Conservation (phyloP, 1,140 invertebrate genomes). For the Leptinotarsa lineolata region DNA sequence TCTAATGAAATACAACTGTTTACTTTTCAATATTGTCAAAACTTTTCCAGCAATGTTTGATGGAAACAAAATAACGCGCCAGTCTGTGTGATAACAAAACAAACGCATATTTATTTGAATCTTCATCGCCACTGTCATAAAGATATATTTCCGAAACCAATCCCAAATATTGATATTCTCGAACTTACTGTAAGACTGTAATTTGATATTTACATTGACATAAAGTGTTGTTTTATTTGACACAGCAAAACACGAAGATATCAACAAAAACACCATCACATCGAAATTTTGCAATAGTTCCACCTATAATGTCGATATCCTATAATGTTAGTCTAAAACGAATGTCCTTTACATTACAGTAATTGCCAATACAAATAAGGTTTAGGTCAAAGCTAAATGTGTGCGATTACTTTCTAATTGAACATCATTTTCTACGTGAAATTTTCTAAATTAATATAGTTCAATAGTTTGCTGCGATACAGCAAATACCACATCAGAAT, state of each 20-base stretch:
- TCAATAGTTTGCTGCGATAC: neutral
- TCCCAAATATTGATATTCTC: too few species aligned
- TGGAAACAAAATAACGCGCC: too few species aligned
- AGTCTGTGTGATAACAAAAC: too few species aligned
- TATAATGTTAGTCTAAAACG: neutral
- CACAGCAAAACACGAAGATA: neutral
- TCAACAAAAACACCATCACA: neutral
- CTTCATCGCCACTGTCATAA: too few species aligned
- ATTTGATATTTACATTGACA: neutral
- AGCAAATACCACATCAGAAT: neutral
- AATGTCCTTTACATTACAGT: neutral
- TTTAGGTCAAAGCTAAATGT: slow-evolving; percentile 1
- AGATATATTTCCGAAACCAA: too few species aligned
- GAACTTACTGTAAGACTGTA: neutral
- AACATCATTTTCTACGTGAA: neutral
- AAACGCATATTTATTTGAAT: too few species aligned
- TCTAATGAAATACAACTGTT: too few species aligned
- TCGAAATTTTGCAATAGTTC: neutral
- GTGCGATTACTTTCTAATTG: slow-evolving; percentile 3
- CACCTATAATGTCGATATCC: too few species aligned
- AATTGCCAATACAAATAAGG: neutral
- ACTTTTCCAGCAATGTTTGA: too few species aligned
- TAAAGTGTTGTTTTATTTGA: neutral
- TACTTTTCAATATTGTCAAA: too few species aligned
- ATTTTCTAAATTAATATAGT: neutral